Evolutionary conservation across 2,113 vertebrate species (phyloP).

Genomic region (Oenanthe melanoleuca): DNA sequence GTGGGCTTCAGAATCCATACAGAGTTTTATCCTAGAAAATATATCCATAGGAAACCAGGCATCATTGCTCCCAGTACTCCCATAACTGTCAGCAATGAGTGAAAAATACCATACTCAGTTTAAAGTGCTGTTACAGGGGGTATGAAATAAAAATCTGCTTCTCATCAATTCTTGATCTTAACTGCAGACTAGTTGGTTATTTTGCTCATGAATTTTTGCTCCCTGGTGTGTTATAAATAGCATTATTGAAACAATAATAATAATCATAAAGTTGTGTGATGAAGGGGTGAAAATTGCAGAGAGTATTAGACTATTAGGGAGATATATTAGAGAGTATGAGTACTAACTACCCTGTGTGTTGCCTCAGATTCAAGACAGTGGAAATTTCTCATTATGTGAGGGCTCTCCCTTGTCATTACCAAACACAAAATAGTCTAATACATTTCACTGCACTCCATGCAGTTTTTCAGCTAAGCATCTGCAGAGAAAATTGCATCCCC

Average conservation of each 20-base stretch:
- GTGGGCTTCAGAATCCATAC: neutral
- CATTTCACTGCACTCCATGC: constrained; percentile 13
- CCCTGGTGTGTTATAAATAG: constrained; percentile 52
- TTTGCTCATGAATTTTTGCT: constrained; percentile 28
- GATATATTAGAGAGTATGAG: neutral
- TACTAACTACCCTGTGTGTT: constrained; percentile 28
- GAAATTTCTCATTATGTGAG: constrained; percentile 48
- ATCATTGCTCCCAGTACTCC: constrained; percentile 26
- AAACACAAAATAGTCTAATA: neutral
- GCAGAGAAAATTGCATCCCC: constrained; percentile 35
- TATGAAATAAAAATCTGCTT: constrained; percentile 57
- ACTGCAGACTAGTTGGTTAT: constrained; percentile 37
- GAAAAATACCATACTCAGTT: constrained; percentile 28
- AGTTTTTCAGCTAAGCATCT: constrained; percentile 41
- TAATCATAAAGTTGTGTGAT: constrained; percentile 35
- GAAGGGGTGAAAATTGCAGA: constrained; percentile 33
- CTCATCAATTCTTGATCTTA: constrained; percentile 55
- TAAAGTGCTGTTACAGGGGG: constrained; percentile 45
- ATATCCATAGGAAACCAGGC: constrained; percentile 4
- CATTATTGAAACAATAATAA: constrained; percentile 56
- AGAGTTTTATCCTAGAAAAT: constrained; percentile 48
- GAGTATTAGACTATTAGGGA: constrained; percentile 1
- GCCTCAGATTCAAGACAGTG: constrained; percentile 31
- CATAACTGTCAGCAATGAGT: constrained; percentile 22
- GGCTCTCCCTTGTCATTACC: constrained; percentile 36